Percentiles rank a stretch among this genome's conserved stretches.
phyloP scores from a whole-genome alignment of 2,797 vertebrate species.

The Meda fulgida region DNA sequence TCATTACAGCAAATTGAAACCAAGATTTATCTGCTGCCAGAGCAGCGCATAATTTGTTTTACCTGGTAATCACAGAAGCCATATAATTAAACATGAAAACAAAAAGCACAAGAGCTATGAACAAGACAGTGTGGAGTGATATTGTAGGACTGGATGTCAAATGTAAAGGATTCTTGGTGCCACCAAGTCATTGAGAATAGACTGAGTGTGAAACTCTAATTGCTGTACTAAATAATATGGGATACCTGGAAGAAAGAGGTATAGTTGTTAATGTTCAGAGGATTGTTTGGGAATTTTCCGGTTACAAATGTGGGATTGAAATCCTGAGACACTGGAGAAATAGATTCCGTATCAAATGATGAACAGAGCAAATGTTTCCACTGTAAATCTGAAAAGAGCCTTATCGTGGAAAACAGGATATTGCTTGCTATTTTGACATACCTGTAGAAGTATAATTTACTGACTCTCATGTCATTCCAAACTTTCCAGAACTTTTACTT shows the following conservation, averaged over 20 bases:
- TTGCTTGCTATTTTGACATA: neutral
- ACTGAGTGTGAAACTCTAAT: conserved; percentile 11
- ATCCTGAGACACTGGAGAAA: conserved; percentile 15
- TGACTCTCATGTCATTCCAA: neutral
- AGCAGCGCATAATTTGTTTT: conserved; percentile 76
- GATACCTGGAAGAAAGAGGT: conserved; percentile 11
- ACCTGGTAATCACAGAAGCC: conserved; percentile 76
- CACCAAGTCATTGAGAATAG: neutral
- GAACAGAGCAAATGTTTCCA: conserved; percentile 11
- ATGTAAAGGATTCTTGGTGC: conserved; percentile 9
- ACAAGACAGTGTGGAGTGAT: conserved; percentile 1
- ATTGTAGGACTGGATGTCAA: neutral
- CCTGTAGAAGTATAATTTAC: neutral
- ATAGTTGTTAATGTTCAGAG: neutral
- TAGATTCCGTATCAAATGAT: neutral
- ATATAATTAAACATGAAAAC: conserved; percentile 75
- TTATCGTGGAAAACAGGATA: neutral
- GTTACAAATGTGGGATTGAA: neutral
- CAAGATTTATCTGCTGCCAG: conserved; percentile 80
- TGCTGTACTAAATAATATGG: neutral
- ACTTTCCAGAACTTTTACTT: neutral
- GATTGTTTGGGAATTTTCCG: neutral
- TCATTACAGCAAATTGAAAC: conserved; percentile 78
- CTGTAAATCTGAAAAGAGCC: conserved; percentile 7
- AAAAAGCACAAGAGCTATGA: conserved; percentile 51